Conservation (phyloP, 2,113 vertebrate species). For the Peromyscus maniculatus region DNA sequence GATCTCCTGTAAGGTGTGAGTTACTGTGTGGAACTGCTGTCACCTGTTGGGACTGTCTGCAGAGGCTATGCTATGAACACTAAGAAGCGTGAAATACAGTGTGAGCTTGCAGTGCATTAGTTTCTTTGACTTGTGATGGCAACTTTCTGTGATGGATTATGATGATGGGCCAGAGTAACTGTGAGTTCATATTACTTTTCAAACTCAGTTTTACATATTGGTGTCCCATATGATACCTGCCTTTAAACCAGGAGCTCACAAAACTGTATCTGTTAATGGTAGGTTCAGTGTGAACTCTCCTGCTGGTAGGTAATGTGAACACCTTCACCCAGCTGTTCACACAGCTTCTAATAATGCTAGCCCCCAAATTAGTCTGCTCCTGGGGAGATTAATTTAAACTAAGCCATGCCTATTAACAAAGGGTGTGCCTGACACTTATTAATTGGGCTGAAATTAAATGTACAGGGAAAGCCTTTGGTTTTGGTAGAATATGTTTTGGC, state of each 20-base stretch:
- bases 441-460: conserved; percentile 59
- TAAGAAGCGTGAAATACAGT: not conserved
- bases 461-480: conserved; percentile 48
- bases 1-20: not conserved
- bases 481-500: conserved; percentile 56
- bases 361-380: conserved; percentile 69
- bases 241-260: conserved; percentile 23
- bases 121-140: not conserved
- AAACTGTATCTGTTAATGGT: not conserved
- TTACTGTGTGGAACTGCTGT: not conserved
- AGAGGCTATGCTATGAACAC: not conserved
- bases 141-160: conserved; percentile 9
- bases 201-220: conserved; percentile 27
- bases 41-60: not conserved
- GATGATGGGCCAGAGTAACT: not conserved
- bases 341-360: conserved; percentile 54
- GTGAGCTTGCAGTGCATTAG: not conserved
- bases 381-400: conserved; percentile 69
- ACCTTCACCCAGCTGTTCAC: conserved; percentile 67
- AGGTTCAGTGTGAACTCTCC: not conserved
- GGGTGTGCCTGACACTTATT: conserved; percentile 55
- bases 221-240: not conserved
- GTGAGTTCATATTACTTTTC: conserved; percentile 36
- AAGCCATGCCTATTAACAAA: conserved; percentile 29
- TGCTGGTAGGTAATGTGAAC: conserved; percentile 63